phyloP scores from a whole-genome alignment of 1,140 invertebrate species.

The Pseudomyrmex cubaensis region DNA sequence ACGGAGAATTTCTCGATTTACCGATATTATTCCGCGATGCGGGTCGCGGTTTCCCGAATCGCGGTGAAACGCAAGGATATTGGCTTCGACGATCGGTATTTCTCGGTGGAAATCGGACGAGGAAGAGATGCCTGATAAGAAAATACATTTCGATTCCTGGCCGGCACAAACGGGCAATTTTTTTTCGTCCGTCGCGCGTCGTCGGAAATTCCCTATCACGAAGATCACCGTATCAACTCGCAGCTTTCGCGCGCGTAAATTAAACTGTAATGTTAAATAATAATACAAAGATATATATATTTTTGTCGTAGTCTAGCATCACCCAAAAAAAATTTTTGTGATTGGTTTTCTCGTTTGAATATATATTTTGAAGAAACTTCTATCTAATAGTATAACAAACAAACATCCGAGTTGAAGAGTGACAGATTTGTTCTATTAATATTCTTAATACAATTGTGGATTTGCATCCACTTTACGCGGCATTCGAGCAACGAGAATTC shows the following conservation, averaged over 20 bases:
- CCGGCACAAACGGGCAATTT: slow-evolving; percentile 71
- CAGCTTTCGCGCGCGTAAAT: background rate
- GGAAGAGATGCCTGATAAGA: slow-evolving; percentile 80
- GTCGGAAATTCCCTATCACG: slow-evolving; percentile 22
- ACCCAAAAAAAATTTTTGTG: too few species aligned
- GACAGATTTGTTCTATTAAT: too few species aligned
- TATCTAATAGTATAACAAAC: too few species aligned
- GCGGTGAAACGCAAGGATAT: slow-evolving; percentile 70
- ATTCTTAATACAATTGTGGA: slow-evolving; percentile 10
- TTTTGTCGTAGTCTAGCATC: too few species aligned
- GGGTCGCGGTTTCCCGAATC: slow-evolving; percentile 67
- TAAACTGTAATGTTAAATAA: background rate
- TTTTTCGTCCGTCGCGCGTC: slow-evolving; percentile 65
- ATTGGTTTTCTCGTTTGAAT: background rate
- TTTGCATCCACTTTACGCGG: slow-evolving; percentile 5
- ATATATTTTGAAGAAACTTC: too few species aligned
- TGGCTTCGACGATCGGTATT: slow-evolving; percentile 66
- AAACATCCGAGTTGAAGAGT: too few species aligned
- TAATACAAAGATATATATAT: background rate
- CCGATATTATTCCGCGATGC: slow-evolving; percentile 78
- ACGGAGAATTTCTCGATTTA: slow-evolving; percentile 77
- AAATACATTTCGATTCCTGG: slow-evolving; percentile 78
- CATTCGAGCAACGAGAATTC: slow-evolving; percentile 12
- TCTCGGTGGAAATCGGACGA: slow-evolving; percentile 74
- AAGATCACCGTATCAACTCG: background rate